Conservation (phyloP, 2,113 vertebrate species). For the Hyaena hyaena region DNA sequence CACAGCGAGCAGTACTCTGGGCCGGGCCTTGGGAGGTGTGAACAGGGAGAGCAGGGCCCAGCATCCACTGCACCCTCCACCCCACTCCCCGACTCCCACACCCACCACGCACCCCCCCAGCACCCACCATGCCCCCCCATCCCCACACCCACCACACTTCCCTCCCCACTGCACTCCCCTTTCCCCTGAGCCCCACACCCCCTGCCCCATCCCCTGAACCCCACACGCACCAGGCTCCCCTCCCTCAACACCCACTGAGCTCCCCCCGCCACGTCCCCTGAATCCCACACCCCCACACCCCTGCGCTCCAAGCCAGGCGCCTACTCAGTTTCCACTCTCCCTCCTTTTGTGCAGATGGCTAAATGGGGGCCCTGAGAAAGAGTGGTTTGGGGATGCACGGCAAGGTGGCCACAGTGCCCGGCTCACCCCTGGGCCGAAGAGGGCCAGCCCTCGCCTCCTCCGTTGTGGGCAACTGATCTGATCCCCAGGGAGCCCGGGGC, state of each 20-base stretch:
- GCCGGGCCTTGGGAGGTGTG: not conserved
- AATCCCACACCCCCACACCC: no score
- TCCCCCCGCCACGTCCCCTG: not conserved
- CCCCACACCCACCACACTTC: no score
- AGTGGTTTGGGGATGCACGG: not conserved
- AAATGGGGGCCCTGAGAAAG: not conserved
- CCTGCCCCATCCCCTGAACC: not conserved
- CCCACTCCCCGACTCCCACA: no score
- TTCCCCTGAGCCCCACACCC: not conserved
- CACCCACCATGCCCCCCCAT: no score
- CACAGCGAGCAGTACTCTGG: not conserved
- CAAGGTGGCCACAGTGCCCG: fast-evolving
- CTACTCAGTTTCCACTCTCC: not conserved
- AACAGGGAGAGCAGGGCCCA: not conserved
- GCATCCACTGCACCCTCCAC: fast-evolving
- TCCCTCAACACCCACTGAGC: no score
- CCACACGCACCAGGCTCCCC: no score
- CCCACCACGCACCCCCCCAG: not conserved
- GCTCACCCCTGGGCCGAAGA: not conserved
- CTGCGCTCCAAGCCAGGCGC: no score
- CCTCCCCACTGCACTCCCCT: fast-evolving
- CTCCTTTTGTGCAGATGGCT: not conserved
- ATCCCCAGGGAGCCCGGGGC: fast-evolving
- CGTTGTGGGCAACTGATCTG: fast-evolving
- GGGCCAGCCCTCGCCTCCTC: not conserved